phyloP scores from a whole-genome alignment of 2,888 invertebrate species.

The Elegia similella region DNA sequence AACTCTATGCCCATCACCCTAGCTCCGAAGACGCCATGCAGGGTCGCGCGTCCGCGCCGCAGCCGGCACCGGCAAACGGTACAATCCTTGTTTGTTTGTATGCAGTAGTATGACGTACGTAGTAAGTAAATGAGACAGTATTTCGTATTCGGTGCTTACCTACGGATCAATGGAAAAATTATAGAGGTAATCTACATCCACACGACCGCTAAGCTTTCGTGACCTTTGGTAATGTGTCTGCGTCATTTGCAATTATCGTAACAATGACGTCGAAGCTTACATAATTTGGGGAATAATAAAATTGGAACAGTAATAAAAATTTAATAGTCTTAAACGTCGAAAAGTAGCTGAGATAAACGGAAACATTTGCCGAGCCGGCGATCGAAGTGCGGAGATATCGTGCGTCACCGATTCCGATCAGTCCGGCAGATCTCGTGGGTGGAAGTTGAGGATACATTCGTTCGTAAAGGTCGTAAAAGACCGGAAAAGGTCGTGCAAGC shows the following conservation, averaged over 20 bases:
- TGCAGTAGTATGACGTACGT: conserved; percentile 53
- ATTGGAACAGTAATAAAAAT: not conserved
- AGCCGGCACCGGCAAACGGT: conserved; percentile 50
- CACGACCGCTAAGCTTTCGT: conserved; percentile 20
- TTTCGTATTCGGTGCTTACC: conserved; percentile 26
- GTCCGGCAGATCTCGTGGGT: conserved; percentile 34
- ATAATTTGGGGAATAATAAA: not conserved
- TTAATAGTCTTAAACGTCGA: not conserved
- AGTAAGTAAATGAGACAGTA: conserved; percentile 37
- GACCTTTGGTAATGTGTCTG: conserved; percentile 24
- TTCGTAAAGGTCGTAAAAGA: conserved; percentile 50
- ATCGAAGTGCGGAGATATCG: conserved; percentile 14
- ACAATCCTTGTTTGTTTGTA: conserved; percentile 50
- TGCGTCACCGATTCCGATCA: conserved; percentile 30
- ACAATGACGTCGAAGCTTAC: conserved; percentile 1
- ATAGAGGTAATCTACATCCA: conserved; percentile 15
- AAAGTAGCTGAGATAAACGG: conserved; percentile 6
- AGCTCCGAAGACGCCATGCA: conserved; percentile 31
- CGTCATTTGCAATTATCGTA: conserved; percentile 20
- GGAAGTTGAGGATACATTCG: conserved; percentile 39
- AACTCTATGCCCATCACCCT: conserved; percentile 39
- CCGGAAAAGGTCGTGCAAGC: conserved; percentile 50
- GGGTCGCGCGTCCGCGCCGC: conserved; percentile 33
- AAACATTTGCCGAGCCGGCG: not conserved
- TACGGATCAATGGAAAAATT: conserved; percentile 21